A percentile compares a stretch with the other conserved stretches of the same genome.
phyloP scores from a whole-genome alignment of 2,797 vertebrate species.

The Propithecus perrieri region DNA sequence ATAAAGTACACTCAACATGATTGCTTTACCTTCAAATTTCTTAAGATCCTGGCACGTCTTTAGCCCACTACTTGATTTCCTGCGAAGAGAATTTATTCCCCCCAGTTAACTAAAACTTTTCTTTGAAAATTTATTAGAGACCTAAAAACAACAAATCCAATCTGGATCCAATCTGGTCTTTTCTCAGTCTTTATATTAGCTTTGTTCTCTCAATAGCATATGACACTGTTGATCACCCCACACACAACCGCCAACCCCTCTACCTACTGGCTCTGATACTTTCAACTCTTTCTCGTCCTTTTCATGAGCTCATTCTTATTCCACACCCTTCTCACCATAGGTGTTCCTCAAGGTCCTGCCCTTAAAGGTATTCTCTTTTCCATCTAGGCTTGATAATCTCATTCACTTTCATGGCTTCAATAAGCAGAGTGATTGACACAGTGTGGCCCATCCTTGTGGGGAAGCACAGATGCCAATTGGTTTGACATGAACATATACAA shows the following conservation, averaged over 20 bases:
- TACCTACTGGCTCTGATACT: neutral
- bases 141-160: neutral
- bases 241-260: neutral
- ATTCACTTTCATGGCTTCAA: neutral
- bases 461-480: neutral
- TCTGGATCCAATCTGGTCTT: neutral
- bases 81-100: neutral
- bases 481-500: neutral
- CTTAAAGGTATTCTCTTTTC: neutral
- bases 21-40: neutral
- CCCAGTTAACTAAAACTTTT: neutral
- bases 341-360: neutral
- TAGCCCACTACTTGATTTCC: neutral
- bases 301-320: neutral
- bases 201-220: neutral
- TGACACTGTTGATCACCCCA: neutral
- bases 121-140: constrained; percentile 22
- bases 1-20: neutral
- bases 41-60: neutral
- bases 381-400: neutral
- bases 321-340: neutral
- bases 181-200: neutral
- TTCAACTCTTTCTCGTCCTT: neutral
- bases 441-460: neutral
- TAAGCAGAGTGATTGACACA: neutral